Conservation (phyloP, 2,113 vertebrate genomes). For the human (Homo sapiens) region GRCh38 chr9:10866501-10867000, state of each 20-base stretch:
- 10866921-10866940: too few species aligned
- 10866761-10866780: not conserved
- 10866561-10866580: not conserved
- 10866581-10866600: not conserved
- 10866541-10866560: not conserved
- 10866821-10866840: not conserved
- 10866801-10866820: not conserved
- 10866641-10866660: not conserved
- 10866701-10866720: not conserved
- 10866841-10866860: too few species aligned
- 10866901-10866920: too few species aligned
- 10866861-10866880: too few species aligned
- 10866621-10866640: not conserved
- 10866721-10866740: not conserved
- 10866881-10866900: too few species aligned
- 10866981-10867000: not conserved
- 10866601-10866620: not conserved
- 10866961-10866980: too few species aligned
- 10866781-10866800: not conserved
- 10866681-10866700: not conserved
- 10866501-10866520: not conserved
- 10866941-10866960: too few species aligned
- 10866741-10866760: not conserved
- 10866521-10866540: not conserved
- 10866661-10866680: not conserved